Evolutionary conservation across 30 jellyfish, hydroid and myxozoan genomes (phyloP), one percentile per base, ranked within the genome.

Genomic region (Hydra vulgaris): DNA sequence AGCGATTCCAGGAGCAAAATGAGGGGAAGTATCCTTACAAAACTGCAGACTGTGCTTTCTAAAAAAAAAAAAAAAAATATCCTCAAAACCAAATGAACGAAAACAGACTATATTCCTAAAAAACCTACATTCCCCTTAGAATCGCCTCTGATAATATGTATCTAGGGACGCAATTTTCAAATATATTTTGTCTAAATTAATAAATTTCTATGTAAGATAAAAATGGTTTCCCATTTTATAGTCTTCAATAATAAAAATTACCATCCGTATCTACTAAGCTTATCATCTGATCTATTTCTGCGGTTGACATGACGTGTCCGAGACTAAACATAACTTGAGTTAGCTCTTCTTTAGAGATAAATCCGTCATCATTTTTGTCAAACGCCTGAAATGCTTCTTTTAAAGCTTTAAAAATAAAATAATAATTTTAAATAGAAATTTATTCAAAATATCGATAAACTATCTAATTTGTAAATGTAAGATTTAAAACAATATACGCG

Each of bases 301-400:
- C 77, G 21, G 7, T 55, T 7, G 85, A 27, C 18, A 78, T 78
- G 66, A 53, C 69, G 76, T 78, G 85, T 53, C 85, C 85, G 27
- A 78, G 69, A 25, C 23, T 52, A 19, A 19, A 23, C 85, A 78
- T 78, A 17, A 75, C 85, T 78, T 78, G 77, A 21, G 85, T 40
- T 15, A 78, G 76, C n/a, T 78, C 85, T 1, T 78, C 70, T 61
- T 78, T 78, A 23, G 85, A 78, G 12, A 78, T 78, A n/a, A 8
- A 78, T 21, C 85, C 85, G 18, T 78, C 85, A 23, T 53, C 76
- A 78, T 78, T 78, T 78, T 78, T 78, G 54, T 78, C 85, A 23
- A 78, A 78, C 1, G 55, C 27, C 15, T 74, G 22, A 78, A 78
- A 78, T 3, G 85, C 85, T 52, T 61, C 77, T 0, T 61, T 53